Evolutionary conservation across 2,888 invertebrate genomes (phyloP).

Genomic region (Dioctria linearis): DNA sequence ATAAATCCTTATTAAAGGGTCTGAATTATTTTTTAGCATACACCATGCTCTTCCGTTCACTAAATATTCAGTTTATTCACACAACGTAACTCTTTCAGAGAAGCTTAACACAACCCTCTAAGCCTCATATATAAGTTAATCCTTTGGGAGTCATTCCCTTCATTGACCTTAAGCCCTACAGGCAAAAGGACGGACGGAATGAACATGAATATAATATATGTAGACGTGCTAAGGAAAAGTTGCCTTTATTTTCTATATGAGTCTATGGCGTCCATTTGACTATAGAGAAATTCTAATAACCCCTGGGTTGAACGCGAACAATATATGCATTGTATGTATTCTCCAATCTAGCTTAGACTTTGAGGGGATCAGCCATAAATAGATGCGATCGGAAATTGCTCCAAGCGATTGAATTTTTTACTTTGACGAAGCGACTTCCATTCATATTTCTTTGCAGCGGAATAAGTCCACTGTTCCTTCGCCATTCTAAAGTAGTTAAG

Average conservation of each 20-base stretch:
- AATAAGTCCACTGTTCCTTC: slow-evolving; percentile 26
- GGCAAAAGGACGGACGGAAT: slow-evolving; percentile 22
- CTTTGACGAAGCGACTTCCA: slow-evolving; percentile 27
- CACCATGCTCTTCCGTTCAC: slow-evolving; percentile 11
- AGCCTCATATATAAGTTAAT: slow-evolving; percentile 30
- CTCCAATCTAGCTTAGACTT: slow-evolving; percentile 2
- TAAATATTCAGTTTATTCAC: slow-evolving; percentile 36
- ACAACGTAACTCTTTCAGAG: slow-evolving; percentile 45
- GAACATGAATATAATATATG: background rate
- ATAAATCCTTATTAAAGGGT: slow-evolving; percentile 35
- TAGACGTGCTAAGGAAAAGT: slow-evolving; percentile 12
- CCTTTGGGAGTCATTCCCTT: slow-evolving; percentile 48
- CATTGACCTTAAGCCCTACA: slow-evolving; percentile 50
- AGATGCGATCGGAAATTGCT: slow-evolving; percentile 55
- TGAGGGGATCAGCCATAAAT: slow-evolving; percentile 48
- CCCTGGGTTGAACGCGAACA: slow-evolving; percentile 34
- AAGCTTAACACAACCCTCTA: slow-evolving; percentile 37
- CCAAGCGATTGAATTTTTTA: slow-evolving; percentile 50
- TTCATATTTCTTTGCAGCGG: slow-evolving; percentile 22
- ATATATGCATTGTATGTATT: slow-evolving; percentile 2
- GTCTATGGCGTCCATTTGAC: slow-evolving; percentile 18
- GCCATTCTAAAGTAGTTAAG: slow-evolving; percentile 11
- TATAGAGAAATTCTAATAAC: slow-evolving; percentile 38
- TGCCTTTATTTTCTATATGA: slow-evolving; percentile 33
- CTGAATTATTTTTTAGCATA: slow-evolving; percentile 21